Percentiles rank a stretch among this genome's conserved stretches.
These are phyloP conservation scores for Lasaia peninsularis DNA, from an alignment of 1,140 invertebrate species.

Conservation along the genomic window DNA sequence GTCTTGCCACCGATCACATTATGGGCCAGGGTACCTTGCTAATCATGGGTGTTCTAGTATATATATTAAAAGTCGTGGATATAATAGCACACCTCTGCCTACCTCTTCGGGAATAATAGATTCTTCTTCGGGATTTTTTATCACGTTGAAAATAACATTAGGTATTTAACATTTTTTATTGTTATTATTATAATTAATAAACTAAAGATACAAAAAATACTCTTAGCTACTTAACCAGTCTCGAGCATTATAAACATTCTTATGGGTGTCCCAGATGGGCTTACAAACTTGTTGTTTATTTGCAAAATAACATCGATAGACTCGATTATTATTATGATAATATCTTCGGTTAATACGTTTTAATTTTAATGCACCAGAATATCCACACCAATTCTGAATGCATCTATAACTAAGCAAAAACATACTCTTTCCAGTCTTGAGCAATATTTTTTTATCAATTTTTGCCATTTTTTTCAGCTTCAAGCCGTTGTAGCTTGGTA, in stretches of 20 bases:
- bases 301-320: slow-evolving; percentile 57
- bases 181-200: background rate
- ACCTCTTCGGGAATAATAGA: too few relatives aligned
- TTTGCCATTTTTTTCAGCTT: slow-evolving; percentile 33
- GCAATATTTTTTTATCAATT: slow-evolving; percentile 35
- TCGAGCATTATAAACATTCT: slow-evolving; percentile 35
- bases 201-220: background rate
- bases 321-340: slow-evolving; percentile 45
- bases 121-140: too few relatives aligned
- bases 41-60: too few relatives aligned
- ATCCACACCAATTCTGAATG: slow-evolving; percentile 50
- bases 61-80: too few relatives aligned
- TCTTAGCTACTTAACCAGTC: slow-evolving; percentile 36
- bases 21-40: too few relatives aligned
- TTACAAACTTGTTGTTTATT: slow-evolving; percentile 62
- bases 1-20: too few relatives aligned
- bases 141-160: too few relatives aligned
- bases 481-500: slow-evolving; percentile 38
- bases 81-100: too few relatives aligned
- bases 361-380: slow-evolving; percentile 28
- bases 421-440: slow-evolving; percentile 39
- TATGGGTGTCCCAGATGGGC: slow-evolving; percentile 25
- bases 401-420: slow-evolving; percentile 40
- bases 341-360: slow-evolving; percentile 35
- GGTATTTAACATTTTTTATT: too few relatives aligned